These are phyloP conservation scores for Chelidonichthys spinosus DNA, from an alignment of 2,797 vertebrate genomes.

Conservation along the genomic window DNA sequence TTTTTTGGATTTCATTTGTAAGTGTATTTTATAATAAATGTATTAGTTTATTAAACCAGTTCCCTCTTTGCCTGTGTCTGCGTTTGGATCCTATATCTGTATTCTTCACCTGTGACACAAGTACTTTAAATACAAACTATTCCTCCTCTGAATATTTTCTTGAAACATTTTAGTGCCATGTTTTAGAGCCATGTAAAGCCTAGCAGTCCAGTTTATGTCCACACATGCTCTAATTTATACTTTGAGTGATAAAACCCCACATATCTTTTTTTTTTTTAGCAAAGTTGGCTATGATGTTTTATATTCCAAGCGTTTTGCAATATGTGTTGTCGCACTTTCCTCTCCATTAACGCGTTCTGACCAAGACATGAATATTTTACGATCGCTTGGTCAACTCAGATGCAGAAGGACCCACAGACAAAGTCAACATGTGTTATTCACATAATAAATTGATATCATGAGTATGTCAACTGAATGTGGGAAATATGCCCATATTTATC, in stretches of 20 bases:
- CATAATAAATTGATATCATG: background rate
- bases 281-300: background rate
- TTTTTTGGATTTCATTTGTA: too few species aligned
- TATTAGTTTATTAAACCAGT: too few species aligned
- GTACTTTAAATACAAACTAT: slow-evolving; percentile 2
- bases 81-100: too few species aligned
- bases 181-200: background rate
- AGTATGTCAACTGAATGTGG: background rate
- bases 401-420: slow-evolving; percentile 5
- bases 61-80: too few species aligned
- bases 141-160: slow-evolving; percentile 6
- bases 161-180: background rate
- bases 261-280: slow-evolving; percentile 11
- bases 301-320: slow-evolving; percentile 19
- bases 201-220: slow-evolving; percentile 15
- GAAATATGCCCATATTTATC: background rate
- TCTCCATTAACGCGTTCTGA: slow-evolving; percentile 57
- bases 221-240: background rate
- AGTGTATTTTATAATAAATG: too few species aligned
- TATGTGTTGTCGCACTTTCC: slow-evolving; percentile 39
- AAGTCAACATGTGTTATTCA: slow-evolving; percentile 7
- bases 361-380: slow-evolving; percentile 67
- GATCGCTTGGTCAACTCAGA: slow-evolving; percentile 37
- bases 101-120: too few species aligned
- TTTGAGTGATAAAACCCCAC: slow-evolving; percentile 33